Percentiles rank a stretch among this genome's conserved stretches.
phyloP scores from a whole-genome alignment of 2,888 invertebrate species.

The Heliconius charithonia region DNA sequence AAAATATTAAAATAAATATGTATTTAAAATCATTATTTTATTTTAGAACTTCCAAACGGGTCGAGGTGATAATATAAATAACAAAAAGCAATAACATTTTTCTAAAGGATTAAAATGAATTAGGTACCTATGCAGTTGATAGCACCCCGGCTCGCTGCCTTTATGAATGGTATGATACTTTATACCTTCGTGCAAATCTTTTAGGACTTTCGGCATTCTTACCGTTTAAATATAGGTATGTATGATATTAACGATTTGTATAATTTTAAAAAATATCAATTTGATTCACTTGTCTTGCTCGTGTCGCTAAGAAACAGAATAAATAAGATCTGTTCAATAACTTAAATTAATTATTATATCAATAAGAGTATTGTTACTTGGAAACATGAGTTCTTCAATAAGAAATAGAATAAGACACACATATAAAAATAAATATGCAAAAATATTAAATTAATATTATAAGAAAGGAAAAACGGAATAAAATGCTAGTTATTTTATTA shows the following conservation, averaged over 20 bases:
- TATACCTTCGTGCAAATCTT: slow-evolving; percentile 65
- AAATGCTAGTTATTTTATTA: neutral
- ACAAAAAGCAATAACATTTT: no score
- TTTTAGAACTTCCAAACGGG: no score
- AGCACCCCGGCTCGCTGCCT: slow-evolving; percentile 72
- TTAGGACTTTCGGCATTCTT: slow-evolving; percentile 67
- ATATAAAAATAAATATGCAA: no score
- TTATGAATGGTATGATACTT: slow-evolving; percentile 64
- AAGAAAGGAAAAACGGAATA: neutral
- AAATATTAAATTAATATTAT: neutral
- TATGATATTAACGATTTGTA: slow-evolving; percentile 30
- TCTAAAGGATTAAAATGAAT: neutral
- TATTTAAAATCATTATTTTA: no score
- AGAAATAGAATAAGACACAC: neutral
- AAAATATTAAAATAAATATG: neutral
- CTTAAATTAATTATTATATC: neutral
- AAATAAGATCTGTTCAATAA: neutral
- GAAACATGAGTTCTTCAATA: neutral
- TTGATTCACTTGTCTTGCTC: slow-evolving; percentile 25
- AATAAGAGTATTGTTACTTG: neutral
- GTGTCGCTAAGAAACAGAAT: slow-evolving; percentile 45
- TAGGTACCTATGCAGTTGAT: slow-evolving; percentile 71
- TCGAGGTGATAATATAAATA: no score
- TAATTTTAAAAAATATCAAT: slow-evolving; percentile 41
- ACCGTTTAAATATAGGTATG: slow-evolving; percentile 46